Percentiles rank a stretch among this genome's conserved stretches.
Evolutionary conservation across 2,113 vertebrate genomes (phyloP).

Genomic region (Zootoca vivipara): DNA sequence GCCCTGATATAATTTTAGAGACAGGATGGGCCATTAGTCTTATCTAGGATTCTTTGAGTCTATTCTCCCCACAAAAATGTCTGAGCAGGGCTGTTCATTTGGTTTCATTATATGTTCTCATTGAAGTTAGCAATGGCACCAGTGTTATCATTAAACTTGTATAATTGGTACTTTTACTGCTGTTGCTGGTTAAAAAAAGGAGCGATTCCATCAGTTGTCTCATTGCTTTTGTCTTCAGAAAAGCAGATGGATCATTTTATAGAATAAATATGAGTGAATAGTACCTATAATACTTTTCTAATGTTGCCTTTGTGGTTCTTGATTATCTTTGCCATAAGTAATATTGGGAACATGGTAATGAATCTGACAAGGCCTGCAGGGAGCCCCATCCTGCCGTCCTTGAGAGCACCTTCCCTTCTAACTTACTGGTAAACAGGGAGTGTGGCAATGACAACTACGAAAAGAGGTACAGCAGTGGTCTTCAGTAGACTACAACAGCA

Average conservation of each 20-base stretch:
- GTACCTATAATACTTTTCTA: neutral
- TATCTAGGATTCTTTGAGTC: neutral
- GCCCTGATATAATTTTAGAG: neutral
- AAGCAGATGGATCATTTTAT: neutral
- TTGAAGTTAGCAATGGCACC: conserved; percentile 38
- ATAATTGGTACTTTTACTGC: conserved; percentile 28
- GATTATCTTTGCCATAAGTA: neutral
- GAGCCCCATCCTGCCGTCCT: too few relatives aligned
- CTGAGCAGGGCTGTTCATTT: conserved; percentile 32
- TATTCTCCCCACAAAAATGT: neutral
- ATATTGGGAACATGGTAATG: neutral
- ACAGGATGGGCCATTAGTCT: neutral
- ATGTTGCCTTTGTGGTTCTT: neutral
- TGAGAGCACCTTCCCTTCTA: neutral
- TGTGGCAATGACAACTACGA: neutral
- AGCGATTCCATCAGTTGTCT: conserved; percentile 1
- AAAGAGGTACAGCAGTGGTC: neutral
- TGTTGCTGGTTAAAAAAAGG: conserved; percentile 38
- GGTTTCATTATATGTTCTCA: conserved; percentile 45
- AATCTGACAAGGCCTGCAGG: neutral
- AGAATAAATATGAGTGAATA: neutral
- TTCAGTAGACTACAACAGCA: neutral
- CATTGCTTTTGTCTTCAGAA: neutral
- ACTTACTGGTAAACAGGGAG: neutral
- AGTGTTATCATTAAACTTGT: conserved; percentile 36